Conservation (phyloP, 92 coral and sea anemone genomes). For the Umimayanthus chanpuru region DNA sequence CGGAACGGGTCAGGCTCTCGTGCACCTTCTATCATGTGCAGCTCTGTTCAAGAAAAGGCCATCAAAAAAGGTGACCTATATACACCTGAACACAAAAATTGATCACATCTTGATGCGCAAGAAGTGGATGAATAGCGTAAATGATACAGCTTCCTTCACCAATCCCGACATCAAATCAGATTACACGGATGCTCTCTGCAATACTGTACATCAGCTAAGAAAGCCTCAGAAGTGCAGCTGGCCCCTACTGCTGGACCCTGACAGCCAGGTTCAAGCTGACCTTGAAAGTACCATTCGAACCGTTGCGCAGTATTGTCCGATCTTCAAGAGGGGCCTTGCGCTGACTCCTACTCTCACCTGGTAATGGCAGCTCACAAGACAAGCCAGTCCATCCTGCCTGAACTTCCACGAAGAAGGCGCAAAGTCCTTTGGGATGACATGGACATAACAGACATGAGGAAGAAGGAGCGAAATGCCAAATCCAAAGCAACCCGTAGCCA, state of each 20-base stretch:
- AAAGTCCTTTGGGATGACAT: neutral
- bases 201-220: neutral
- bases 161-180: slow-evolving; percentile 2
- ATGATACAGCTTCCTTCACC: neutral
- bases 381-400: neutral
- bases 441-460: neutral
- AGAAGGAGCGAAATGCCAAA: neutral
- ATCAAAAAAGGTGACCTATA: neutral
- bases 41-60: neutral
- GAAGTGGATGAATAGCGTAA: neutral
- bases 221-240: neutral
- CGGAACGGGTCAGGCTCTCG: slow-evolving; percentile 2
- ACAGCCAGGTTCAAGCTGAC: neutral
- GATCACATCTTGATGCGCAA: neutral
- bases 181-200: neutral
- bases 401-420: neutral
- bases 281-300: neutral
- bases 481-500: neutral
- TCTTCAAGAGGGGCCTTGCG: neutral
- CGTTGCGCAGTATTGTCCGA: neutral
- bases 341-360: neutral
- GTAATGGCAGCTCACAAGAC: neutral
- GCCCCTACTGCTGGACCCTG: neutral
- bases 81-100: neutral
- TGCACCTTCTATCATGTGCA: neutral